Conservation (phyloP, 2,113 vertebrate species). For the Otolemur garnettii region DNA sequence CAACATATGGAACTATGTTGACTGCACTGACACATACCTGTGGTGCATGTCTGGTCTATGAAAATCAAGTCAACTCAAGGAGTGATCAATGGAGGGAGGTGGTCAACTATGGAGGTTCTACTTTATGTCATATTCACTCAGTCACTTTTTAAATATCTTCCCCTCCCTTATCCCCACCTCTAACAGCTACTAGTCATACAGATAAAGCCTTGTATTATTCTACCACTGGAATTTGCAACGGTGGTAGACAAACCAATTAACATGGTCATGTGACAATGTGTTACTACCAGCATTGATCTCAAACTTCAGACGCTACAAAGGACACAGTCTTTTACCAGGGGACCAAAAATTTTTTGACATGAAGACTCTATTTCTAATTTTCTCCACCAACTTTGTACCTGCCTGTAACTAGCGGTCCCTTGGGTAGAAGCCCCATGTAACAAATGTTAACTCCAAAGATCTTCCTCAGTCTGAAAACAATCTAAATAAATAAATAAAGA, state of each 20-base stretch:
- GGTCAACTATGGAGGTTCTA: too few relatives aligned
- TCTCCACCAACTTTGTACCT: conserved; percentile 11
- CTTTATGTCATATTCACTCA: background rate
- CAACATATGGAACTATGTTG: too few relatives aligned
- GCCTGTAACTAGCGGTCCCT: background rate
- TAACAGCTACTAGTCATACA: background rate
- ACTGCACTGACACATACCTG: too few relatives aligned
- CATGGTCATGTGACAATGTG: background rate
- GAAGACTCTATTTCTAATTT: conserved; percentile 41
- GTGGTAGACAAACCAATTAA: background rate
- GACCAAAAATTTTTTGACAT: background rate
- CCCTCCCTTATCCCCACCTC: background rate
- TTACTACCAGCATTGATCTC: background rate
- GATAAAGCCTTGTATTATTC: background rate
- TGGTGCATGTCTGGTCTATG: too few relatives aligned
- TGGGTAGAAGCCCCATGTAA: background rate
- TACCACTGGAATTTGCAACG: background rate
- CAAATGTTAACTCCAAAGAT: background rate
- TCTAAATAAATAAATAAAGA: background rate
- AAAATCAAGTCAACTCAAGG: too few relatives aligned
- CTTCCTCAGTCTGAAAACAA: conserved; percentile 35
- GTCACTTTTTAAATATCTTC: background rate
- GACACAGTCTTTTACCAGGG: background rate
- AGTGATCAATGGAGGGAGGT: too few relatives aligned
- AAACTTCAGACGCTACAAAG: conserved; percentile 43